A percentile compares a stretch with the other conserved stretches of the same genome.
phyloP scores from a whole-genome alignment of 2,888 invertebrate genomes.

The Polietes domitor region DNA sequence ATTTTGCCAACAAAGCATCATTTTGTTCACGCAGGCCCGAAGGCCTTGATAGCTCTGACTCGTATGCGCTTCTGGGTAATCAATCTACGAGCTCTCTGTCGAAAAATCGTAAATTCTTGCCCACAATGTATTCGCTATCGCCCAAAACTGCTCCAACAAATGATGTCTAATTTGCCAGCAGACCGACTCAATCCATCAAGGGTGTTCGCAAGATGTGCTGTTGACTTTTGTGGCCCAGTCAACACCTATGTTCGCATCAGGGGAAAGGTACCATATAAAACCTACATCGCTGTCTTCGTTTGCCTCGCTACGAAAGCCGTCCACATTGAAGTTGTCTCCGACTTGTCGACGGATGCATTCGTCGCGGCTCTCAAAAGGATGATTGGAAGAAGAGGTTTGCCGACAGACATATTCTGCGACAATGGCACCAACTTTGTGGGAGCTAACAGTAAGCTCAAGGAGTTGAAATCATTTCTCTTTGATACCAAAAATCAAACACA shows the following conservation, averaged over 20 bases:
- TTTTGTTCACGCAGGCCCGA: constrained; percentile 61
- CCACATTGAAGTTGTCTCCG: constrained; percentile 41
- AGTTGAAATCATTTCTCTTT: constrained; percentile 45
- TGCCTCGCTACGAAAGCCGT: constrained; percentile 53
- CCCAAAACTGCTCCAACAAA: constrained; percentile 42
- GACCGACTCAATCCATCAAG: constrained; percentile 33
- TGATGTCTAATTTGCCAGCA: constrained; percentile 32
- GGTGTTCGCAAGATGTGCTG: constrained; percentile 39
- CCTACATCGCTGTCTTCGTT: constrained; percentile 56
- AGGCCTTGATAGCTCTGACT: constrained; percentile 52
- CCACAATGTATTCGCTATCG: constrained; percentile 40
- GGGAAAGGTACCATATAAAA: constrained; percentile 53
- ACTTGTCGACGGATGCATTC: constrained; percentile 51
- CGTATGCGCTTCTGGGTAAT: constrained; percentile 54
- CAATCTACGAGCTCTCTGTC: not conserved
- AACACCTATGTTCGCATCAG: constrained; percentile 50
- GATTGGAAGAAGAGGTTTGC: constrained; percentile 43
- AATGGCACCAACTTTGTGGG: constrained; percentile 58
- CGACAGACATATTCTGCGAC: constrained; percentile 48
- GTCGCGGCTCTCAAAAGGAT: constrained; percentile 50
- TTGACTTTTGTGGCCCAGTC: constrained; percentile 61
- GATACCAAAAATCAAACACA: not conserved
- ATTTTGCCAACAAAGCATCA: constrained; percentile 43
- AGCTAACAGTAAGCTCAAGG: not conserved
- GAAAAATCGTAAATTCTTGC: constrained; percentile 35